phyloP scores from a whole-genome alignment of 2,113 vertebrate genomes.

The Taxidea taxus region DNA sequence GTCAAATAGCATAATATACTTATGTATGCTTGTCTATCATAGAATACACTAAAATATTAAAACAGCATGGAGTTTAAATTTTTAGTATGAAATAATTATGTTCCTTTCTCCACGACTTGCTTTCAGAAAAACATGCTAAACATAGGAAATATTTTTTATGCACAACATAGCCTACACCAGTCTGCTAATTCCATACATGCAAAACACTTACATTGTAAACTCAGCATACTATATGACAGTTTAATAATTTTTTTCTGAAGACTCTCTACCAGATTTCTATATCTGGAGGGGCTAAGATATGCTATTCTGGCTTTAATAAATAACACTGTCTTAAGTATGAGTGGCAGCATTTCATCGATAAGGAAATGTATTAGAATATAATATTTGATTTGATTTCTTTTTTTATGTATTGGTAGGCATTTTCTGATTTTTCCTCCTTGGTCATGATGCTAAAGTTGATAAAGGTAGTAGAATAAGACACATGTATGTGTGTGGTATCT shows the following conservation, averaged over 20 bases:
- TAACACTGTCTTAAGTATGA: background rate
- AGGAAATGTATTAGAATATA: background rate
- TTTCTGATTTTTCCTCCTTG: background rate
- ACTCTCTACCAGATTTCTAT: background rate
- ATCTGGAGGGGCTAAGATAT: background rate
- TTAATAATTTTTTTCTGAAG: conserved; percentile 12
- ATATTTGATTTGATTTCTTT: background rate
- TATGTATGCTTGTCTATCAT: background rate
- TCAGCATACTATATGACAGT: background rate
- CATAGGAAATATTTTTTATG: background rate
- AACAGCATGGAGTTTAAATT: background rate
- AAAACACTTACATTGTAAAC: background rate
- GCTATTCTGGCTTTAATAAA: background rate
- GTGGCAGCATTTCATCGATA: background rate
- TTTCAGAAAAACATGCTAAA: background rate
- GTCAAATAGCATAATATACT: background rate
- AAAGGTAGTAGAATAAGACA: background rate
- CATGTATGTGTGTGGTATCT: background rate
- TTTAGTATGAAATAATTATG: background rate
- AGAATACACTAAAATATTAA: background rate
- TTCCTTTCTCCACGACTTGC: background rate
- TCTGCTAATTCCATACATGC: background rate
- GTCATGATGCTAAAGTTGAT: background rate
- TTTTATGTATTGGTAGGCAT: background rate
- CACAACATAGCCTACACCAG: background rate